A percentile compares a stretch with the other conserved stretches of the same genome.
Evolutionary conservation across 2,797 vertebrate genomes (phyloP).

Genomic region (Lophotriccus pileatus): DNA sequence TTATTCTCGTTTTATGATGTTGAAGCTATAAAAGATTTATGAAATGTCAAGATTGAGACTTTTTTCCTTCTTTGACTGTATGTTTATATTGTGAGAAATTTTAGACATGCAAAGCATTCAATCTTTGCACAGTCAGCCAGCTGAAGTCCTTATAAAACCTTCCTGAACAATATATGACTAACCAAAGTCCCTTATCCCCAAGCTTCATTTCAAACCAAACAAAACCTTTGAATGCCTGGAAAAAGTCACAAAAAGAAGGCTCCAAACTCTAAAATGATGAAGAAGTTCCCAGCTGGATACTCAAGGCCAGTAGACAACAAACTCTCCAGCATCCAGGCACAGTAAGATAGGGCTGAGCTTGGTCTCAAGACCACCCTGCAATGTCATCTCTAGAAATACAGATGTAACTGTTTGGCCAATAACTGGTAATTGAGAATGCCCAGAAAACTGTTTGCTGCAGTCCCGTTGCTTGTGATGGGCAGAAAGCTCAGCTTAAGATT

Average conservation of each 20-base stretch:
- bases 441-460: neutral
- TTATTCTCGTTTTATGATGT: neutral
- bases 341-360: neutral
- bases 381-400: neutral
- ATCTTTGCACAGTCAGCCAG: neutral
- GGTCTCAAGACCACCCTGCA: neutral
- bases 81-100: neutral
- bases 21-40: neutral
- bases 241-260: neutral
- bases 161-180: neutral
- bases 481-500: neutral
- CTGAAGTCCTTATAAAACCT: neutral
- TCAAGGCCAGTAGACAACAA: neutral
- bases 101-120: neutral
- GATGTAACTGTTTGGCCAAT: neutral
- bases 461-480: neutral
- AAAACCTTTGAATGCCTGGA: neutral
- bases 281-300: neutral
- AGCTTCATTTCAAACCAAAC: neutral
- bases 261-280: neutral
- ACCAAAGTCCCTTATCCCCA: neutral
- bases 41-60: neutral
- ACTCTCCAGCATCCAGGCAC: neutral
- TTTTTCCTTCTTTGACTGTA: neutral
- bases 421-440: neutral